A percentile compares a stretch with the other conserved stretches of the same genome.
phyloP scores from a whole-genome alignment of 2,888 invertebrate species.

The Trachelus iudaicus region DNA sequence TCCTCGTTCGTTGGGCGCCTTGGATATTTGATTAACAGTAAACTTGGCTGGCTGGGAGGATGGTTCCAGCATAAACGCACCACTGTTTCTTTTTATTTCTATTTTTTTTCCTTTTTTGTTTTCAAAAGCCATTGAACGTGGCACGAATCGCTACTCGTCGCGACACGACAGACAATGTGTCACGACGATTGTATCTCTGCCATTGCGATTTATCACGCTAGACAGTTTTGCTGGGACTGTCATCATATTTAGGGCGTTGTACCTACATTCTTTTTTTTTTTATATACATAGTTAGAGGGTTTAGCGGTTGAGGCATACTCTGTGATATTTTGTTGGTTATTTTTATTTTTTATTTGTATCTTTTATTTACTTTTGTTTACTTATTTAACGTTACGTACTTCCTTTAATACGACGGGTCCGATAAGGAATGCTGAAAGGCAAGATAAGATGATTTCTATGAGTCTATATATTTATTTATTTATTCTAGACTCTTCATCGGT shows the following conservation, averaged over 20 bases:
- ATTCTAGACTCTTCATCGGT: neutral
- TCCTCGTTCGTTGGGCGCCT: conserved; percentile 29
- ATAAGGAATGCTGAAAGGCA: too few relatives aligned
- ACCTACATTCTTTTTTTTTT: neutral
- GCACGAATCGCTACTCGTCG: neutral
- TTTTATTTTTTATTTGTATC: neutral
- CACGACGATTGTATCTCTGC: neutral
- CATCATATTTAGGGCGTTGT: neutral
- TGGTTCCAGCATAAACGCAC: conserved; percentile 16
- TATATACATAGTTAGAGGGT: neutral
- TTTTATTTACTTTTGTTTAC: neutral
- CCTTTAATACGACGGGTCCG: too few relatives aligned
- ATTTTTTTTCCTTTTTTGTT: neutral
- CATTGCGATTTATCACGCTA: neutral
- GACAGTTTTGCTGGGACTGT: neutral
- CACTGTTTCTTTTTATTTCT: neutral
- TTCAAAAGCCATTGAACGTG: neutral
- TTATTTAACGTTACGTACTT: neutral
- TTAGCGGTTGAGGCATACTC: neutral
- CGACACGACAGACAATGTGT: neutral
- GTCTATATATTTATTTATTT: too few relatives aligned
- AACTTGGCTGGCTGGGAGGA: conserved; percentile 14
- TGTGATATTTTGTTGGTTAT: neutral
- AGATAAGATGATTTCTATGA: too few relatives aligned
- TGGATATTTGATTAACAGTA: conserved; percentile 15